Percentiles rank a stretch among this genome's conserved stretches.
Evolutionary conservation across 1,140 invertebrate species (phyloP).

Genomic region (Ephestia elutella): DNA sequence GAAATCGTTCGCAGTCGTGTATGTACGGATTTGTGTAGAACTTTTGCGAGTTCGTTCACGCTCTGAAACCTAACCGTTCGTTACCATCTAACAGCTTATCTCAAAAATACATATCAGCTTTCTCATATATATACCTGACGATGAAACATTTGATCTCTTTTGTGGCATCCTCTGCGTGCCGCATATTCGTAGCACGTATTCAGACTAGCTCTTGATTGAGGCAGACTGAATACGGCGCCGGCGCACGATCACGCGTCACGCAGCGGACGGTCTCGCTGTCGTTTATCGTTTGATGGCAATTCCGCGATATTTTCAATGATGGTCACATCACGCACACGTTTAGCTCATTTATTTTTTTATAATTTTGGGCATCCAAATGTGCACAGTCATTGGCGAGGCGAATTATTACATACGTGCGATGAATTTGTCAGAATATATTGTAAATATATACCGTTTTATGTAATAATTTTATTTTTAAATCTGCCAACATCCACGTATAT

Average conservation of each 20-base stretch:
- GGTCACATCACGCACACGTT: slow-evolving; percentile 28
- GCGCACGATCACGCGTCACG: too few species aligned
- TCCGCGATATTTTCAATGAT: slow-evolving; percentile 26
- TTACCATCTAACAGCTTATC: neutral
- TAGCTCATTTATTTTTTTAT: slow-evolving; percentile 9
- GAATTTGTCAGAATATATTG: slow-evolving; percentile 60
- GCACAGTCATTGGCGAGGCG: slow-evolving; percentile 58
- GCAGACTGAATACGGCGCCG: too few species aligned
- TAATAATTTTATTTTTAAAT: slow-evolving; percentile 67
- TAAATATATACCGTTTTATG: slow-evolving; percentile 69
- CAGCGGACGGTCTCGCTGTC: neutral
- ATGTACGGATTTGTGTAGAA: neutral
- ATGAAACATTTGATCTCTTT: slow-evolving; percentile 48
- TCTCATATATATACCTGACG: slow-evolving; percentile 39
- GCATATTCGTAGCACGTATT: too few species aligned
- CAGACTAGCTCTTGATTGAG: too few species aligned
- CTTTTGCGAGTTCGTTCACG: neutral
- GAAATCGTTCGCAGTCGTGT: too few species aligned
- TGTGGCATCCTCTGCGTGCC: neutral
- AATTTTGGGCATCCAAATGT: slow-evolving; percentile 14
- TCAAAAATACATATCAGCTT: slow-evolving; percentile 63
- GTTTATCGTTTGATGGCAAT: neutral
- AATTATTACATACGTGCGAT: slow-evolving; percentile 64
- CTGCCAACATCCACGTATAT: slow-evolving; percentile 66
- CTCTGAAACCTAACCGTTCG: neutral